These are phyloP conservation scores for Odocoileus virginianus DNA, from an alignment of 2,113 vertebrate species.

Conservation along the genomic window DNA sequence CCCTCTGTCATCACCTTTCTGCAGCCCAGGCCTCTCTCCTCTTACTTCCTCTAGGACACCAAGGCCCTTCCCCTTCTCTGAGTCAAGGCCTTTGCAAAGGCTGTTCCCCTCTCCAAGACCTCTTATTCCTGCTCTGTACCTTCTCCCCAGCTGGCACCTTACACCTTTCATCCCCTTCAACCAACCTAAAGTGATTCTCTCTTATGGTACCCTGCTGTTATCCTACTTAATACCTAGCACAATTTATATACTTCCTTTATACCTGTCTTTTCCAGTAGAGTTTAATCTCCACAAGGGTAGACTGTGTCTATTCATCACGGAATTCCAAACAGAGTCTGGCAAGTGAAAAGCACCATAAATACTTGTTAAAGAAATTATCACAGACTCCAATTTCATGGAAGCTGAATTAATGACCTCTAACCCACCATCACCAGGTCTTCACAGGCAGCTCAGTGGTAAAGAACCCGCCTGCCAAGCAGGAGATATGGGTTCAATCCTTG, in stretches of 20 bases:
- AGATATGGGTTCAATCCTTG: not conserved
- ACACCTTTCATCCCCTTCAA: not conserved
- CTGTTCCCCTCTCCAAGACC: not conserved
- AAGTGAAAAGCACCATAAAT: not conserved
- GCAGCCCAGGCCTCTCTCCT: not conserved
- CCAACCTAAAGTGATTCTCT: not conserved
- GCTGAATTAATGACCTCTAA: not conserved
- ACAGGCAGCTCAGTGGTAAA: not conserved
- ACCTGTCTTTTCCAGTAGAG: not conserved
- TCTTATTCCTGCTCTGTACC: not conserved
- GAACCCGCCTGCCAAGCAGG: not conserved
- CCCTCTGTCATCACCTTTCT: accelerated
- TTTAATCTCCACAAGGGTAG: not conserved
- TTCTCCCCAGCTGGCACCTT: not conserved
- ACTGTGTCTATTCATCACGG: not conserved
- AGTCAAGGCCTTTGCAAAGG: not conserved
- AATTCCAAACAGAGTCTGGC: not conserved
- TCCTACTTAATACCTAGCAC: not conserved
- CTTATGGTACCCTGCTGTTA: not conserved
- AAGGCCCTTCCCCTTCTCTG: not conserved
- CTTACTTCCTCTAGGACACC: not conserved
- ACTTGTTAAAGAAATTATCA: not conserved
- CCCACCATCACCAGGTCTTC: not conserved
- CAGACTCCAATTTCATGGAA: not conserved
- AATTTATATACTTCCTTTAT: not conserved